Conservation (phyloP, 2,888 invertebrate species). For the Gandaritis pyraliata region DNA sequence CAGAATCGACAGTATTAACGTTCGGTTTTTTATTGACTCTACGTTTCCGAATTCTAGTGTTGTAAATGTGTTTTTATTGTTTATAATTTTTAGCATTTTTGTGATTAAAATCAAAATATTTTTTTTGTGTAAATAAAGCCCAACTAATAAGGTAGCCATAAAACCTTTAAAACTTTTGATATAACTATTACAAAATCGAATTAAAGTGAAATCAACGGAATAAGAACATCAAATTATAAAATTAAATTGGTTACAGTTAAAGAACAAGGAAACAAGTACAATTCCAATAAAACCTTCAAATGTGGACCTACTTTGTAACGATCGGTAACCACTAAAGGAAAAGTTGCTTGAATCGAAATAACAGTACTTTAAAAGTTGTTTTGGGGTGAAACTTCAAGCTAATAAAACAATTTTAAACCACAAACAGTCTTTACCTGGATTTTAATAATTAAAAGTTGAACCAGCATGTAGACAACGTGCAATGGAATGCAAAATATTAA, state of each 20-base stretch:
- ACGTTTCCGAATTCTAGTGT: too few species aligned
- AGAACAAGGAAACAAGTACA: conserved; percentile 13
- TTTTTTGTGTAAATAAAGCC: too few species aligned
- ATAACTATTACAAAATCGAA: background rate
- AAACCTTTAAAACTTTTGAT: too few species aligned
- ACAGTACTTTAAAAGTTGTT: conserved; percentile 5
- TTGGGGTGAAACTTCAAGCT: conserved; percentile 17
- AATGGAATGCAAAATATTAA: too few species aligned
- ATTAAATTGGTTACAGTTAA: conserved; percentile 12
- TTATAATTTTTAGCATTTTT: too few species aligned
- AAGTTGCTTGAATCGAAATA: conserved; percentile 18
- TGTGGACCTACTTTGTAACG: conserved; percentile 11
- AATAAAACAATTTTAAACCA: conserved; percentile 23
- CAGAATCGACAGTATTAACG: too few species aligned
- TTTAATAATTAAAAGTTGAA: background rate
- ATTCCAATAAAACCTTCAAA: conserved; percentile 8
- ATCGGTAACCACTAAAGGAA: conserved; percentile 21
- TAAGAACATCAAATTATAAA: conserved; percentile 1
- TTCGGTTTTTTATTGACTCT: too few species aligned
- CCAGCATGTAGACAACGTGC: too few species aligned
- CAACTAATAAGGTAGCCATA: too few species aligned
- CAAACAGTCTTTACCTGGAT: background rate
- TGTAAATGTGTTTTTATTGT: too few species aligned
- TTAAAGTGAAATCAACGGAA: background rate
- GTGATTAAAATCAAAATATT: too few species aligned